Evolutionary conservation across 2,888 invertebrate species (phyloP), one percentile per base, ranked within the genome.

Genomic region (Amphipoea oculea): DNA sequence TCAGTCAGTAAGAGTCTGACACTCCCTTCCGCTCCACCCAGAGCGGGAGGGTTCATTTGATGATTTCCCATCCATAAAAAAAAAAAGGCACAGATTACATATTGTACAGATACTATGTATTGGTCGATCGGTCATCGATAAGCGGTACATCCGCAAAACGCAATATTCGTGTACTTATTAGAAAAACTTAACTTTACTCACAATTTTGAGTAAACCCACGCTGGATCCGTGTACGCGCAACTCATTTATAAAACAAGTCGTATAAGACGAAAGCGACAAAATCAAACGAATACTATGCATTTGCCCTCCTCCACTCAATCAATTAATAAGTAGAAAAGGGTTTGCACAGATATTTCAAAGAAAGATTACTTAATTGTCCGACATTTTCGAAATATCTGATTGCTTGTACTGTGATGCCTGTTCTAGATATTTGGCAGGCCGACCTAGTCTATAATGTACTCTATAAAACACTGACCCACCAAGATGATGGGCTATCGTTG

Each of bases 371-470:
- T 29, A 29, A 20, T 51, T 76, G 36, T 17, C 23, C 5, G 54
- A 42, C 6, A 40, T 60, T 60, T 68, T 29, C 14, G 1, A 12
- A 36, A 54, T 54, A 45, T 29, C 36, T 20, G 40, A 60, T 40
- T 17, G 17, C 17, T 67, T 20, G 17, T 29, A 29, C 67, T 60
- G 45, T 23, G 20, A 57, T 48, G 14, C 4, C 23, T 42, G 66
- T 36, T 67, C 67, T 29, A 62, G 51, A 71, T 42, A 68, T 72
- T 85, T 40, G 60, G 40, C 69, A 54, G 42, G 42, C 11, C 60
- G 63, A 83, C 84, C 84, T 79, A 74, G 40, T 57, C 29, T 69
- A 62, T 82, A 85, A 85, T 66, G 65, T 72, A 72, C 63, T 86
- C 72, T 73, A 73, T 70, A 57, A 65, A 79, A 63, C 51, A 40